Evolutionary conservation across 2,797 vertebrate genomes (phyloP).

Genomic region (Trachops cirrhosus): DNA sequence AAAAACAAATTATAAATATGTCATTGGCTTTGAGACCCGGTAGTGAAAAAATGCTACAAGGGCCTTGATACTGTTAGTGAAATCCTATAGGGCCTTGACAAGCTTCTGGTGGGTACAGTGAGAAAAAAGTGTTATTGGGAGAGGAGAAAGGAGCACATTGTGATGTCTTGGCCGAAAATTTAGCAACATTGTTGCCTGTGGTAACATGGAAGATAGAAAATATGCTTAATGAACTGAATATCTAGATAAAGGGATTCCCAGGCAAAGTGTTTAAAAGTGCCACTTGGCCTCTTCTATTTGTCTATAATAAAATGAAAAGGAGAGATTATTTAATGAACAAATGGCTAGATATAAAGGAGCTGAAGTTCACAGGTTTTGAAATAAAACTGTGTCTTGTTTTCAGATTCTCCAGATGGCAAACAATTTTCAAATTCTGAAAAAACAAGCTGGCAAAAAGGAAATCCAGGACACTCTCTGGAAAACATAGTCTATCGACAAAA

Average conservation of each 20-base stretch:
- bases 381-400: conserved; percentile 34
- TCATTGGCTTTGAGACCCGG: neutral
- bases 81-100: neutral
- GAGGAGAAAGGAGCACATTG: neutral
- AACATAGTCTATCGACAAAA: neutral
- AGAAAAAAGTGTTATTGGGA: neutral
- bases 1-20: neutral
- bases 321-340: conserved; percentile 13
- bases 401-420: conserved; percentile 28
- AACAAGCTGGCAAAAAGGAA: conserved; percentile 46
- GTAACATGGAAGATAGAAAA: neutral
- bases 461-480: neutral
- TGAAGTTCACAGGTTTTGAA: conserved; percentile 32
- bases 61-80: neutral
- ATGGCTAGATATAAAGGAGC: conserved; percentile 38
- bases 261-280: neutral
- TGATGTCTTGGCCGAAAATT: neutral
- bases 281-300: conserved; percentile 20
- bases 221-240: neutral
- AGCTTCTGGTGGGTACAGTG: neutral
- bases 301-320: conserved; percentile 23
- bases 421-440: conserved; percentile 52
- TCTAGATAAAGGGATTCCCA: neutral
- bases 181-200: neutral
- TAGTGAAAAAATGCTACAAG: neutral